Evolutionary conservation across 2,113 vertebrate species (phyloP).

Genomic region (Sula dactylatra): DNA sequence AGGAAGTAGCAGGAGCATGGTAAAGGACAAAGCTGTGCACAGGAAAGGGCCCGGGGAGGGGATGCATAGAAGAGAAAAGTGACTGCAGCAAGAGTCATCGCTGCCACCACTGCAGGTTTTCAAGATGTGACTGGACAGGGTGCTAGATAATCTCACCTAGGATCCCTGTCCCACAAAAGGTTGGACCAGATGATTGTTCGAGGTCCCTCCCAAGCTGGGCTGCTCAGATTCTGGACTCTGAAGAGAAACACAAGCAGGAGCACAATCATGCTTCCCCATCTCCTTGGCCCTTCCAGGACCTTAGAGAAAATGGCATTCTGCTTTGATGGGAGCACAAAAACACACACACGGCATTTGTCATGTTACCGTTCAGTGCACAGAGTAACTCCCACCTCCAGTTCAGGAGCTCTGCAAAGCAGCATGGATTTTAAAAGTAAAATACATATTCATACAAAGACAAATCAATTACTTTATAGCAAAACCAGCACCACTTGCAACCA

Average conservation of each 20-base stretch:
- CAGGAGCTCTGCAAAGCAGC: neutral
- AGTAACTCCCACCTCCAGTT: neutral
- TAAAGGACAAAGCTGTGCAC: neutral
- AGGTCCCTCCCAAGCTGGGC: neutral
- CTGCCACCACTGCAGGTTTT: neutral
- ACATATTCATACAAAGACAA: neutral
- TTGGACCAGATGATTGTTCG: neutral
- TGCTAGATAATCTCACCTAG: neutral
- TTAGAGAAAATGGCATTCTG: neutral
- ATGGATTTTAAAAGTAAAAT: neutral
- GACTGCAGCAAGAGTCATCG: rapidly evolving
- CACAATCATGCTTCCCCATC: neutral
- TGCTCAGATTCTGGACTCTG: neutral
- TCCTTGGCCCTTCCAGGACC: neutral
- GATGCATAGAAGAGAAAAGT: neutral
- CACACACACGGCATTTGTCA: neutral
- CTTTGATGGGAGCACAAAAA: neutral
- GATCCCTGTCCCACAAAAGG: neutral
- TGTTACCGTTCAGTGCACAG: neutral
- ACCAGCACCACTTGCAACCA: neutral
- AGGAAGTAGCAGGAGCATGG: neutral
- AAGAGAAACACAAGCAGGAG: neutral
- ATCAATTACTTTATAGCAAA: neutral
- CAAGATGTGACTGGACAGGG: rapidly evolving
- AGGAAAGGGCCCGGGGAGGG: neutral